A percentile compares a stretch with the other conserved stretches of the same genome.
phyloP scores from a whole-genome alignment of 2,888 invertebrate genomes.

The Helicoverpa assulta region DNA sequence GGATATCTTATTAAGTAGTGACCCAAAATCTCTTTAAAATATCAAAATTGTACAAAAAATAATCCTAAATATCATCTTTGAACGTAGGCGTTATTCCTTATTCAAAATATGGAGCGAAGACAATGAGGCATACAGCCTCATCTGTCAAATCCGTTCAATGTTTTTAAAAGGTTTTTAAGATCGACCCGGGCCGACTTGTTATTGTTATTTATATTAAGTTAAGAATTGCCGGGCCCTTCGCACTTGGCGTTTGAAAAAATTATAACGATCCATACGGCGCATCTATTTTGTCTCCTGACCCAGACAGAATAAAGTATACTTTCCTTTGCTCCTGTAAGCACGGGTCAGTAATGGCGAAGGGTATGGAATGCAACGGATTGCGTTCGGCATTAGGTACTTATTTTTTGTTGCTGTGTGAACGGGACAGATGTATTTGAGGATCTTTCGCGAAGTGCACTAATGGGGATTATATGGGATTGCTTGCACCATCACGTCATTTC shows the following conservation, averaged over 20 bases:
- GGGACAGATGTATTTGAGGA: constrained; percentile 74
- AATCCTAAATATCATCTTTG: constrained; percentile 42
- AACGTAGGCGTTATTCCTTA: constrained; percentile 60
- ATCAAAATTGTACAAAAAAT: constrained; percentile 9
- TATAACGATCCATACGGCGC: constrained; percentile 54
- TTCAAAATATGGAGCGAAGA: constrained; percentile 70
- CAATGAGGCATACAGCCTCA: constrained; percentile 76
- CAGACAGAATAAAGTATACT: constrained; percentile 31
- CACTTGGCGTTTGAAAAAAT: constrained; percentile 78
- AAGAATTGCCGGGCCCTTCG: constrained; percentile 86
- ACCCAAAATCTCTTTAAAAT: constrained; percentile 13
- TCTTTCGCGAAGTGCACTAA: constrained; percentile 87
- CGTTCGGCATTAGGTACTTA: constrained; percentile 85
- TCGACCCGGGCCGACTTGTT: constrained; percentile 81
- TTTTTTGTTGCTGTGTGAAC: constrained; percentile 86
- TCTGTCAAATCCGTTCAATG: constrained; percentile 86
- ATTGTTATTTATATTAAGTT: constrained; percentile 88
- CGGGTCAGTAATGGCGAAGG: constrained; percentile 76
- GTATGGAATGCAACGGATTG: constrained; percentile 88
- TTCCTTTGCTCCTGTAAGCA: constrained; percentile 44
- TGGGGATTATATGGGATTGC: constrained; percentile 85
- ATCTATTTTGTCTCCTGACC: constrained; percentile 69
- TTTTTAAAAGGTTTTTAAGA: constrained; percentile 83
- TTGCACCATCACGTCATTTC: constrained; percentile 76
- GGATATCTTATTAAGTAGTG: background rate